A percentile compares a stretch with the other conserved stretches of the same genome.
phyloP scores from a whole-genome alignment of 2,113 vertebrate species.

The Phoxinus phoxinus region DNA sequence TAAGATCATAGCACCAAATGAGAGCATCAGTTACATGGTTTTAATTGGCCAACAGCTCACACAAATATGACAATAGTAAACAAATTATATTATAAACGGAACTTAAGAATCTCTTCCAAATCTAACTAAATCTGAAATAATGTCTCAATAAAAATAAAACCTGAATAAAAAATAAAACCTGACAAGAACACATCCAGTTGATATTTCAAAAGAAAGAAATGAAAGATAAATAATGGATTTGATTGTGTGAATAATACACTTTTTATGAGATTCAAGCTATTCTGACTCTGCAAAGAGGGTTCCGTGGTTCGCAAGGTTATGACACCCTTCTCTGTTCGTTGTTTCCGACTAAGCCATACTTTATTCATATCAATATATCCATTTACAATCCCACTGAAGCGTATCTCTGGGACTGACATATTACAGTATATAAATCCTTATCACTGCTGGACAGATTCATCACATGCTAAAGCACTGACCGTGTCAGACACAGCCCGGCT shows the following conservation, averaged over 20 bases:
- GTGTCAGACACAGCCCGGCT: neutral
- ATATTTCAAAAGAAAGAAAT: too few species aligned
- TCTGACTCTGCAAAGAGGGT: neutral
- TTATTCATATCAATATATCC: conserved; percentile 11
- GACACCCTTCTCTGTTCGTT: neutral
- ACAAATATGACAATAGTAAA: neutral
- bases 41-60: neutral
- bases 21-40: neutral
- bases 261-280: neutral
- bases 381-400: conserved; percentile 13
- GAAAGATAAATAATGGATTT: too few species aligned
- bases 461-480: conserved; percentile 29
- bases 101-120: neutral
- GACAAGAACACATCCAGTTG: neutral
- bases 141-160: neutral
- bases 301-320: neutral
- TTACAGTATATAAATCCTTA: conserved; percentile 34
- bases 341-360: neutral
- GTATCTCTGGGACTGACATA: neutral
- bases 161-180: neutral
- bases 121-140: neutral
- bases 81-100: neutral
- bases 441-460: conserved; percentile 33
- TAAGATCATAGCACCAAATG: neutral
- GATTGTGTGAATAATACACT: too few species aligned